Conservation (phyloP, 2,888 invertebrate genomes). For the Choreutis nemorana region DNA sequence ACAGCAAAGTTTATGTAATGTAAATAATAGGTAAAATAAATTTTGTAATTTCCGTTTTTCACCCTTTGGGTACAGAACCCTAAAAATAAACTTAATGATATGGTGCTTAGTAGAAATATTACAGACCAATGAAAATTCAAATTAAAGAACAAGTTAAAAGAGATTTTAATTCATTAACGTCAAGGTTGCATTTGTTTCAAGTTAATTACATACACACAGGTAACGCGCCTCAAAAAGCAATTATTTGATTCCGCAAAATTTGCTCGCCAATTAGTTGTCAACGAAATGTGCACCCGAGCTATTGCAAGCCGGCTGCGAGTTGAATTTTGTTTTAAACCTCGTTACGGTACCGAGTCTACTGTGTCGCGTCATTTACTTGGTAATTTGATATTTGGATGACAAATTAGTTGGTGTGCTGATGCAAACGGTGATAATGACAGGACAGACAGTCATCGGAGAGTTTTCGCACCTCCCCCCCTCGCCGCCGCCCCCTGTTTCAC, state of each 20-base stretch:
- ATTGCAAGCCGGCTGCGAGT: conserved; percentile 37
- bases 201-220: no score
- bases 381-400: conserved; percentile 64
- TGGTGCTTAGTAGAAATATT: no score
- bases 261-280: conserved; percentile 43
- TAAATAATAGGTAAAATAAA: no score
- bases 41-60: no score
- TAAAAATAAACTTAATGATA: no score
- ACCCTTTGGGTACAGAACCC: no score
- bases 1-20: no score
- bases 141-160: no score
- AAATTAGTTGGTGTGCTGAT: conserved; percentile 46
- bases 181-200: no score
- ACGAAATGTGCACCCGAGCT: conserved; percentile 31
- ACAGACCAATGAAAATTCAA: no score
- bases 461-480: conserved; percentile 9
- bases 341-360: conserved; percentile 39
- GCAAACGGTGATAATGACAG: conserved; percentile 50
- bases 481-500: conserved; percentile 12
- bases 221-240: conserved; percentile 11
- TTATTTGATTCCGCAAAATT: conserved; percentile 35
- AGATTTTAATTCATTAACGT: no score
- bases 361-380: conserved; percentile 58
- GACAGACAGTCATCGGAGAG: conserved; percentile 19
- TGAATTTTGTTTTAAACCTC: conserved; percentile 53